A percentile compares a stretch with the other conserved stretches of the same genome.
Evolutionary conservation across 2,888 invertebrate species (phyloP).

Genomic region (Tupiocoris notatus): DNA sequence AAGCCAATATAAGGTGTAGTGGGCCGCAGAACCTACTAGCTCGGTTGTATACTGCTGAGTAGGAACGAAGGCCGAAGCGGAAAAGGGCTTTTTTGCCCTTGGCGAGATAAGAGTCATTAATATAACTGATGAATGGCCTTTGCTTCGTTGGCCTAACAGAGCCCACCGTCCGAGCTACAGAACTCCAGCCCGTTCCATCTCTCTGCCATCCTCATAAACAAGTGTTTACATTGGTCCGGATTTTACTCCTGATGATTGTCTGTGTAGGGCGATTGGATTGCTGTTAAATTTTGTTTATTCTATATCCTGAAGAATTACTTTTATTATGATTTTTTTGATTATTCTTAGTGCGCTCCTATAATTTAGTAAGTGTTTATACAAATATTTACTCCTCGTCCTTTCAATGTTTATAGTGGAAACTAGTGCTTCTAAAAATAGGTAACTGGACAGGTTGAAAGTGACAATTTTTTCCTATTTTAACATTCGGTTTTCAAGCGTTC

Average conservation of each 20-base stretch:
- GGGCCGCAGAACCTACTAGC: background rate
- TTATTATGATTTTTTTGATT: too few species aligned
- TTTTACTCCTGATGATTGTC: background rate
- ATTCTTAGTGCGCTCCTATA: too few species aligned
- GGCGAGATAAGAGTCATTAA: conserved; percentile 27
- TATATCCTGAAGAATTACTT: too few species aligned
- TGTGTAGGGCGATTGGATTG: too few species aligned
- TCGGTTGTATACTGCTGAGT: background rate
- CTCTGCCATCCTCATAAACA: background rate
- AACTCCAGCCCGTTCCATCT: background rate
- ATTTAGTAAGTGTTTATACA: too few species aligned
- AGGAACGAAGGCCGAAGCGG: background rate
- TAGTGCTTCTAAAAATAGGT: too few species aligned
- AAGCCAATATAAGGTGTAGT: background rate
- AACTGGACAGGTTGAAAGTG: too few species aligned
- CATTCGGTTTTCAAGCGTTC: too few species aligned
- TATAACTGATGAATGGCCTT: conserved; percentile 24
- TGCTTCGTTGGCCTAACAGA: background rate
- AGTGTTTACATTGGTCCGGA: background rate
- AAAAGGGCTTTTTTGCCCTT: background rate
- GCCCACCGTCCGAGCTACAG: background rate
- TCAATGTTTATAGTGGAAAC: too few species aligned
- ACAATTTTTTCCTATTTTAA: too few species aligned
- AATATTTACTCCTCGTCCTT: too few species aligned
- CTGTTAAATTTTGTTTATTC: too few species aligned